Evolutionary conservation across 2,888 invertebrate species (phyloP).

Genomic region (Polia nebulosa): DNA sequence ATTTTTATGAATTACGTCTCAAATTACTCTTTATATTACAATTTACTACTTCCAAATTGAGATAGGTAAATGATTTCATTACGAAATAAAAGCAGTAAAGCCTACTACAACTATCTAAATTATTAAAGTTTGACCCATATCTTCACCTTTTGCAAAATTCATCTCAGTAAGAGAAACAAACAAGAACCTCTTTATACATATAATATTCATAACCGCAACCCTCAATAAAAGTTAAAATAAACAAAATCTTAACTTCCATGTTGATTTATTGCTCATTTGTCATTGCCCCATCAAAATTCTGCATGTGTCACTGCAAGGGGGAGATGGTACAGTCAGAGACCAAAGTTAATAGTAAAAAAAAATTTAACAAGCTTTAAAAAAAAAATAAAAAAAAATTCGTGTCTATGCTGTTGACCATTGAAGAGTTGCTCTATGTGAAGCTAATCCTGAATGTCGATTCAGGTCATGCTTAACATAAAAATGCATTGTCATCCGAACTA

Average conservation of each 20-base stretch:
- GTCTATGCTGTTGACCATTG: too few species aligned
- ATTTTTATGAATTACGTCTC: background rate
- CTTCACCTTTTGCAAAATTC: background rate
- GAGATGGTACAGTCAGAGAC: slow-evolving; percentile 57
- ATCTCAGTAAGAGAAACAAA: slow-evolving; percentile 14
- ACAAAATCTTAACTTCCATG: slow-evolving; percentile 61
- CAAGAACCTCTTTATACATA: too few species aligned
- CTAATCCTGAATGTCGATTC: too few species aligned
- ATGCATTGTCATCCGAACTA: too few species aligned
- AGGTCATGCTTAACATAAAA: too few species aligned
- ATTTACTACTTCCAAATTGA: background rate
- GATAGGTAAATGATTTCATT: background rate
- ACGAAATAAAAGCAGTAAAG: background rate
- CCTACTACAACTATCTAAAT: background rate
- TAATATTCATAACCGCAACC: slow-evolving; percentile 57
- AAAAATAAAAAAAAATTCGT: too few species aligned
- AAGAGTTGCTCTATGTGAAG: too few species aligned
- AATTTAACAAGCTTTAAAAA: too few species aligned
- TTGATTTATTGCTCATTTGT: slow-evolving; percentile 70
- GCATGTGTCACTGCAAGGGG: slow-evolving; percentile 76
- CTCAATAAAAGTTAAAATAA: slow-evolving; percentile 56
- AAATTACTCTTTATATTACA: too few species aligned
- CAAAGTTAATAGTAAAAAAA: slow-evolving; percentile 15
- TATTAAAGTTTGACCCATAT: background rate
- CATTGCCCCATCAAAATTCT: slow-evolving; percentile 84